Conservation (phyloP, 1,140 invertebrate genomes). For the Centruroides vittatus region DNA sequence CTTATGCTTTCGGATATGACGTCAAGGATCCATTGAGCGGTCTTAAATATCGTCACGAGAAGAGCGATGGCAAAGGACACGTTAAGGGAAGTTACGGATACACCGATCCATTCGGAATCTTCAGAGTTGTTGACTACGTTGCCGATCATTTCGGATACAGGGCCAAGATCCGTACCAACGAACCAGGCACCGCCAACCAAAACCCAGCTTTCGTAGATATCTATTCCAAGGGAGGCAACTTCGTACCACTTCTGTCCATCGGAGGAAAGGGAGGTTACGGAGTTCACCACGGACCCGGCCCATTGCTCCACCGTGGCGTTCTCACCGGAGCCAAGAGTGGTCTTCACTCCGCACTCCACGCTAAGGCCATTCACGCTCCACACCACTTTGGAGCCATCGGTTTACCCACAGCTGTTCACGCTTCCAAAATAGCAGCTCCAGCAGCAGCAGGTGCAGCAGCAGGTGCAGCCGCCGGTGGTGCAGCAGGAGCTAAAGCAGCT, state of each 20-base stretch:
- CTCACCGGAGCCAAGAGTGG: no score
- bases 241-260: no score
- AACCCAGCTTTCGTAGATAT: constrained; percentile 13
- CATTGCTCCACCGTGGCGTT: no score
- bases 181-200: constrained; percentile 15
- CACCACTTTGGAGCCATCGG: no score
- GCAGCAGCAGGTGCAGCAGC: neutral
- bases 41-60: constrained; percentile 37
- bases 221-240: constrained; percentile 1
- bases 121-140: constrained; percentile 75
- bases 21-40: constrained; percentile 10
- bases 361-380: no score
- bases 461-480: neutral
- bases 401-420: neutral
- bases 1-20: constrained; percentile 16
- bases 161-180: constrained; percentile 15
- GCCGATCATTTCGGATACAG: constrained; percentile 56
- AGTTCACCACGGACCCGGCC: no score
- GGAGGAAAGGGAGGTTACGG: no score
- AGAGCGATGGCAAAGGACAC: constrained; percentile 57
- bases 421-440: neutral
- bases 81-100: constrained; percentile 77
- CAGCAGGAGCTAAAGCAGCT: neutral
- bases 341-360: no score
- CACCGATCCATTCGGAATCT: constrained; percentile 58